phyloP scores from a whole-genome alignment of 2,113 vertebrate species.

The Heteronetta atricapilla region DNA sequence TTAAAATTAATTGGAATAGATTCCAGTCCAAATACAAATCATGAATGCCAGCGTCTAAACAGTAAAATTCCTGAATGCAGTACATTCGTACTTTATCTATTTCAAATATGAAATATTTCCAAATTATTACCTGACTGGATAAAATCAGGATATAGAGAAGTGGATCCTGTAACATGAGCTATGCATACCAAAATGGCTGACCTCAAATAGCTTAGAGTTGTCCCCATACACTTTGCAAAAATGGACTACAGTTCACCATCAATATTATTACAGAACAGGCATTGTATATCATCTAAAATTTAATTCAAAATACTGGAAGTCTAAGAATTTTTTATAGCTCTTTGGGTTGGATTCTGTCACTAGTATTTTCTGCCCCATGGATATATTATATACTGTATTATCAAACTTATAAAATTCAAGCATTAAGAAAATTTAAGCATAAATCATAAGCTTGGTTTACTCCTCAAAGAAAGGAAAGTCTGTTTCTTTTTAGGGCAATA shows the following conservation, averaged over 20 bases:
- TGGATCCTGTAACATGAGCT: not conserved
- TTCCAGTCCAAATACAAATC: slow-evolving; percentile 9
- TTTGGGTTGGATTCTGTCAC: not conserved
- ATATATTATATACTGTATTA: not conserved
- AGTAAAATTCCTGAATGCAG: not conserved
- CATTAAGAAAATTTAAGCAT: not conserved
- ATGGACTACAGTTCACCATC: not conserved
- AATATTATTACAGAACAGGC: not conserved
- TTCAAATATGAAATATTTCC: not conserved
- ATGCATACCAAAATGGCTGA: not conserved
- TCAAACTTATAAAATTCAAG: not conserved
- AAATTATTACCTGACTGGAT: not conserved
- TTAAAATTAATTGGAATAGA: not conserved
- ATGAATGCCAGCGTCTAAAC: not conserved
- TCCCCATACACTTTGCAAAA: not conserved
- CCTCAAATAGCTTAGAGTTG: not conserved
- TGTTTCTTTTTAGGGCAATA: not conserved
- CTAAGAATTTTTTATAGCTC: not conserved
- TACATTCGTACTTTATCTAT: not conserved
- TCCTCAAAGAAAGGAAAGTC: not conserved
- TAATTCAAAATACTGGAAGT: not conserved
- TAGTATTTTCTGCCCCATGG: not conserved
- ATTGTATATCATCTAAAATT: not conserved
- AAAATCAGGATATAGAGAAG: not conserved
- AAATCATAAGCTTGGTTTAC: not conserved